Percentiles rank a stretch among this genome's conserved stretches.
These are phyloP conservation scores for Neodiprion virginianus DNA, from an alignment of 1,140 invertebrate species.

Conservation along the genomic window DNA sequence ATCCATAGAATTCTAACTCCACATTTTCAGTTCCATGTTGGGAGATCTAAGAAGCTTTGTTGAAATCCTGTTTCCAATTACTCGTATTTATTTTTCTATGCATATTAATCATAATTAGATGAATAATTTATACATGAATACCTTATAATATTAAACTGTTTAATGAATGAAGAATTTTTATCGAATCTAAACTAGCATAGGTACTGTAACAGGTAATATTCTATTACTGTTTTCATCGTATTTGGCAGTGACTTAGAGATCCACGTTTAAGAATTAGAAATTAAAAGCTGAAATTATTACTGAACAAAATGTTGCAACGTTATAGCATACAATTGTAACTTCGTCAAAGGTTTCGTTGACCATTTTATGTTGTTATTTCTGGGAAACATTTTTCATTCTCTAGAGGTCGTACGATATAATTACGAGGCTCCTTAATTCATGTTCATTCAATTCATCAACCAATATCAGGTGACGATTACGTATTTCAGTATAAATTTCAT, in stretches of 20 bases:
- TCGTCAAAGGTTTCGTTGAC: neutral
- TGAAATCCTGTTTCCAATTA: neutral
- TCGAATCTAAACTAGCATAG: neutral
- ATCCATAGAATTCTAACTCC: constrained; percentile 3
- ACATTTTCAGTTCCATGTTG: neutral
- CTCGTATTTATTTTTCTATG: neutral
- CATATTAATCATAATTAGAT: neutral
- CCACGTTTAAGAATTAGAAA: neutral
- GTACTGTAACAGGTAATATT: neutral
- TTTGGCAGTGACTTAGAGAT: constrained; percentile 7
- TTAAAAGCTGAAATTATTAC: neutral
- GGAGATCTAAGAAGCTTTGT: neutral
- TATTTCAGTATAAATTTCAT: too few relatives aligned
- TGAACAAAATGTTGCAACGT: neutral
- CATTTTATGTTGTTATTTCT: neutral
- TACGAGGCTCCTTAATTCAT: neutral
- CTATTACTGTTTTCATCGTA: neutral
- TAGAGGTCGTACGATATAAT: neutral
- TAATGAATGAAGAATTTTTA: neutral
- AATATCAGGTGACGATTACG: neutral
- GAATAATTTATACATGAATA: constrained; percentile 6
- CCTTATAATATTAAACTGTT: neutral
- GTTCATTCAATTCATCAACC: neutral
- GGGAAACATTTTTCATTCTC: neutral
- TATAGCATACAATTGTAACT: neutral